Evolutionary conservation across 2,797 vertebrate species (phyloP).

Genomic region (Catharus ustulatus): DNA sequence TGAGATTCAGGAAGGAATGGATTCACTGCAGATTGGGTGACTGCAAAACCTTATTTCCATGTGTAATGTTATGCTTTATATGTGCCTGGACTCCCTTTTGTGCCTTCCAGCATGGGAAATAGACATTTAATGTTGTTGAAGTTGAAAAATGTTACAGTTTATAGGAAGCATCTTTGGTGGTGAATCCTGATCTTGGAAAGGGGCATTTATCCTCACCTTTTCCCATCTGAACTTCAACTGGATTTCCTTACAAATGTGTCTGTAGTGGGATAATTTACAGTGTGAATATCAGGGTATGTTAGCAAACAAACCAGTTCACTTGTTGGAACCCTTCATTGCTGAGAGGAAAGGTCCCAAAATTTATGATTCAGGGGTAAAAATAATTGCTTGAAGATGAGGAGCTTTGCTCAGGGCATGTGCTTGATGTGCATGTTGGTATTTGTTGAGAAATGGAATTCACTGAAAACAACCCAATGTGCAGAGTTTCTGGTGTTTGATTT

Average conservation of each 20-base stretch:
- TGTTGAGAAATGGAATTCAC: not conserved
- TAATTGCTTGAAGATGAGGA: not conserved
- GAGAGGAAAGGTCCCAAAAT: not conserved
- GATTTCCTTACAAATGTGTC: not conserved
- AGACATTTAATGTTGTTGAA: not conserved
- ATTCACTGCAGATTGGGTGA: not conserved
- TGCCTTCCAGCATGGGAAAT: not conserved
- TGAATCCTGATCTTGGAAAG: not conserved
- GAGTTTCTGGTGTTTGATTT: not conserved
- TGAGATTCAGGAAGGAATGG: not conserved
- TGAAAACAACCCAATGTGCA: rapidly evolving
- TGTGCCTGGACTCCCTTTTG: not conserved
- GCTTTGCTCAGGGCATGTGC: not conserved
- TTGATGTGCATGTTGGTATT: not conserved
- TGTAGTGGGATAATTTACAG: not conserved
- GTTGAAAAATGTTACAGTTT: not conserved
- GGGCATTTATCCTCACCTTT: not conserved
- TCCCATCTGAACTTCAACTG: not conserved
- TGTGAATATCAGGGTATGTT: not conserved
- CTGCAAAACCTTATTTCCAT: not conserved
- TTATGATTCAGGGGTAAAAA: not conserved
- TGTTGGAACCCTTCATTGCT: not conserved
- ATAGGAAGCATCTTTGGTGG: not conserved
- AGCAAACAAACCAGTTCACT: not conserved
- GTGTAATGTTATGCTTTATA: not conserved